Evolutionary conservation across 1,140 invertebrate species (phyloP), one percentile per base, ranked within the genome.

Genomic region (Monomorium pharaonis): DNA sequence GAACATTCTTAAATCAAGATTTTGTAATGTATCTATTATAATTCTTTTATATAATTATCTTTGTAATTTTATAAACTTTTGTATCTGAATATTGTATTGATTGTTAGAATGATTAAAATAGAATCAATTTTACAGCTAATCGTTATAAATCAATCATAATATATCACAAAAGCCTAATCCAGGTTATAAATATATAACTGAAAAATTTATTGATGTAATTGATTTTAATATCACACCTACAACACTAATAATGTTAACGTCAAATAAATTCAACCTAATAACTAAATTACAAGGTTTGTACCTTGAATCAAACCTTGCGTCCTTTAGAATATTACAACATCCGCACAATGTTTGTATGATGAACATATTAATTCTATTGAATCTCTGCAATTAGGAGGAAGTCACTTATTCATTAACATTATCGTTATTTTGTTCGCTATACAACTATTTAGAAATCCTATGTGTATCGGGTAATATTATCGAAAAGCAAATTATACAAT

Each of bases 371-470:
- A 14, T 67, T 67, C 18, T 33, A 83, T 56, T 65, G 56, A 80
- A 86, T 83, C 67, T 69, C 75, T 86, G 56, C 12, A 62, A 18
- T 44, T 58, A 83, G 21, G 12, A 88, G 74, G 54, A 88, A 86
- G 51, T 72, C 84, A 44, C 33, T 30, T 81, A 58, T 33, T 76
- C 47, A 58, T 10, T 77, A 72, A 54, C 42, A 77, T 30, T 42
- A 44, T 21, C 67, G 76, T n/a, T 83, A 70, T 62, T 74, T 84
- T 75, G 51, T 86, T 90, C 63, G 18, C 65, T 84, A 86, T 89
- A 86, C 24, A 90, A 37, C 37, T 86, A 72, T 69, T 88, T 80
- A 54, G 60, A 84, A 54, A 63, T 86, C 54, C 70, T 90, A 90
- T 60, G 37, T 62, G 74, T 70, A 86, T 63, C 24, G 67, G 69